phyloP scores from a whole-genome alignment of 2,888 invertebrate species.

The Eudasyphora cyanicolor region DNA sequence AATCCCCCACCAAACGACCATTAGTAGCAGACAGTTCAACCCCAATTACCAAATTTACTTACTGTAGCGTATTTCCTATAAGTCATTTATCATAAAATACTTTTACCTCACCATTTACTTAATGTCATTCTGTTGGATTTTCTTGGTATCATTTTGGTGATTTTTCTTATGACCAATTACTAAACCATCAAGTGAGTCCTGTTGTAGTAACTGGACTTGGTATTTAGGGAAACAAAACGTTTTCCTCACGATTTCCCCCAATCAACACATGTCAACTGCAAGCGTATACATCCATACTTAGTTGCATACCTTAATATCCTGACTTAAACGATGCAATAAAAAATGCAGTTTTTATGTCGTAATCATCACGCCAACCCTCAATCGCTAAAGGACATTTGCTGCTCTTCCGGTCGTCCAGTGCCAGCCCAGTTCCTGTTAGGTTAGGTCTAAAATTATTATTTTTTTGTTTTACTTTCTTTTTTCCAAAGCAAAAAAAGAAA shows the following conservation, averaged over 20 bases:
- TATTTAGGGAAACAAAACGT: slow-evolving; percentile 5
- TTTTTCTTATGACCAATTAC: slow-evolving; percentile 36
- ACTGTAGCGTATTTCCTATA: neutral
- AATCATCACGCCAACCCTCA: neutral
- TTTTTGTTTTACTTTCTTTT: neutral
- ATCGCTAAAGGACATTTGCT: slow-evolving; percentile 39
- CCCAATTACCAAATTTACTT: neutral
- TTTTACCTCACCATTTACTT: neutral
- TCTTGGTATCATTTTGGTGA: neutral
- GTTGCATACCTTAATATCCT: neutral
- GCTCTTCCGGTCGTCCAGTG: neutral
- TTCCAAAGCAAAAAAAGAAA: neutral
- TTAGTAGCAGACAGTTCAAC: neutral
- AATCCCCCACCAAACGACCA: too few relatives aligned
- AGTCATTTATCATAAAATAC: slow-evolving; percentile 17
- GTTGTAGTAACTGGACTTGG: neutral
- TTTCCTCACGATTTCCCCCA: neutral
- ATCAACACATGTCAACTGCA: neutral
- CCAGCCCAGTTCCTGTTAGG: neutral
- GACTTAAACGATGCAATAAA: slow-evolving; percentile 7
- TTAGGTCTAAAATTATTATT: neutral
- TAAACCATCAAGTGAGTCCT: neutral
- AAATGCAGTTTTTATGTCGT: slow-evolving; percentile 41
- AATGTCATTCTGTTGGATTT: neutral
- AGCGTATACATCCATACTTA: neutral